Evolutionary conservation across 1,140 invertebrate genomes (phyloP), one percentile per base, ranked within the genome.

Genomic region (Drosophila teissieri): DNA sequence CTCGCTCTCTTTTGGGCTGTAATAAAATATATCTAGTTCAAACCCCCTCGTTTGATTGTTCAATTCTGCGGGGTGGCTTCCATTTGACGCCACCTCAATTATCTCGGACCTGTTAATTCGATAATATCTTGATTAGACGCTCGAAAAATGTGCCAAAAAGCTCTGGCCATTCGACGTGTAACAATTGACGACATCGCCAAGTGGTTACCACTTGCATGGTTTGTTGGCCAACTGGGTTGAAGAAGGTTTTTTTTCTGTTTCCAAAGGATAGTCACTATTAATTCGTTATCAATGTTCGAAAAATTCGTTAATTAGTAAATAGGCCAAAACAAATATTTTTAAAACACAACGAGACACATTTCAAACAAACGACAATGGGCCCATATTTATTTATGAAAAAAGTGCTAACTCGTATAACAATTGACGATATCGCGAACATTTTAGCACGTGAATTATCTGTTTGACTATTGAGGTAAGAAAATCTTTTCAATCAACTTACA

Each of bases 81-180:
- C 37, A 24, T 65, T 65, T 65, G 67, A 69, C 63, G 67, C 51
- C 64, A 56, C 36, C 65, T 57, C 65, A 72, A 72, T 72, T 72
- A 72, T 72, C 68, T 70, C 31, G 15, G 6, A 57, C 44, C 67
- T 70, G 68, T 72, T 72, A 72, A 72, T 72, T 70, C 64, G 36
- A 57, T 70, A 57, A 72, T 70, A 70, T 70, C 68, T 57, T 56
- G 64, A 57, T 68, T 70, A 57, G 36, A 15, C 17, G 27, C 44
- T 57, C 34, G 44, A 57, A 49, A 70, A 56, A 56, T 57, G 67
- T 49, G 51, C 46, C 64, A 68, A 68, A 68, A 68, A 34, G 36
- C 19, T 57, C 65, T 57, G 27, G n/a, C 24, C 24, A 46, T 11
- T 34, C n/a, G 27, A n/a, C 12, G 19, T 57, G 53, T 49, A 57